A percentile compares a stretch with the other conserved stretches of the same genome.
Conservation (phyloP, 2,797 vertebrate species). For the Mustela erminea region DNA sequence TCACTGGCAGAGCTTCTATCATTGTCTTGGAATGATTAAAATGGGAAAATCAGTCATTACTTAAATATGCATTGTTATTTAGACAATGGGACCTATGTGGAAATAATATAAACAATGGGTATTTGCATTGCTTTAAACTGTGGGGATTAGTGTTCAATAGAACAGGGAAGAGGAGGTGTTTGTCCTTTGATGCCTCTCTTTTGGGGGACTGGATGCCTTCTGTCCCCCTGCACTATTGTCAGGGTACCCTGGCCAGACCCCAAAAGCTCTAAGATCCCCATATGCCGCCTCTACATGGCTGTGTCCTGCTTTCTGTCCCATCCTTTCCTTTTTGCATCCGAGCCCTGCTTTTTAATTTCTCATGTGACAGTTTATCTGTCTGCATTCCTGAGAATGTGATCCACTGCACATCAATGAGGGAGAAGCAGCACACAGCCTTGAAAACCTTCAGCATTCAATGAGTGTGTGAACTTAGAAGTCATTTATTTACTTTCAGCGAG, state of each 20-base stretch:
- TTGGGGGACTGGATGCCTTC: accelerated
- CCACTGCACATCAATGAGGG: neutral
- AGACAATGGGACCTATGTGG: neutral
- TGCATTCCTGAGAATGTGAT: neutral
- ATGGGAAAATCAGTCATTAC: neutral
- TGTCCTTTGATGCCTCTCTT: neutral
- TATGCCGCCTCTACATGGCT: neutral
- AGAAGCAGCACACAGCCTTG: neutral
- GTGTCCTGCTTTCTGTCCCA: neutral
- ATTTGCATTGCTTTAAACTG: neutral
- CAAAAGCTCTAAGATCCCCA: accelerated
- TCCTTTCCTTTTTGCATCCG: neutral
- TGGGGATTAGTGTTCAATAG: neutral
- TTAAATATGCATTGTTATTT: constrained; percentile 54
- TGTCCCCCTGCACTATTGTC: neutral
- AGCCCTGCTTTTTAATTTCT: neutral
- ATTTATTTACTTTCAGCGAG: neutral
- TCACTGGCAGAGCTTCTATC: constrained; percentile 20
- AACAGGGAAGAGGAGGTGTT: neutral
- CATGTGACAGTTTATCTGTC: neutral
- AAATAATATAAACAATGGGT: neutral
- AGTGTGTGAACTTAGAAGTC: neutral
- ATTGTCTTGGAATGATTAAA: constrained; percentile 60
- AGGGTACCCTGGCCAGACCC: neutral
- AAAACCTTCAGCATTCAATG: neutral